Base-by-base conservation (phyloP, 2,797 vertebrate species). In the Mallotus villosus region DNA sequence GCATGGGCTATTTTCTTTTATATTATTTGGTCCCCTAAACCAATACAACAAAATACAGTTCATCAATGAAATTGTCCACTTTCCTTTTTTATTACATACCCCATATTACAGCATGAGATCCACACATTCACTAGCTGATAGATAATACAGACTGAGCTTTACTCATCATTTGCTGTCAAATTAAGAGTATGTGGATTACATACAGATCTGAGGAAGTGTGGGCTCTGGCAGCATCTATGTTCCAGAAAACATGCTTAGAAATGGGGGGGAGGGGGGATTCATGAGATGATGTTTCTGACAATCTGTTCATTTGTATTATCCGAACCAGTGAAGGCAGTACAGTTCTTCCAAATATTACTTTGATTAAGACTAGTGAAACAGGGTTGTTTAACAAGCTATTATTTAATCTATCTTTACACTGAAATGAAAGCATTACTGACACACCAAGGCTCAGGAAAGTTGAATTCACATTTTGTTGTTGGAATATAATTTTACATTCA, bases 221-320 rank as follows among this genome's bases (percentile, higher is more conserved):
- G 46, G 74, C 62, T 59, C 61, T 51, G 37, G 29, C n/a, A 16
- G n/a, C 14, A 21, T 41, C 32, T 29, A 11, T 41, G 4, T 53
- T 55, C 46, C 61, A 63, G 41, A 24, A 5, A 55, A 53, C 19
- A 16, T 19, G 8, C 49, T 22, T 22, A 25, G 41, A 9, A 6
- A 17, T 3, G 63, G 32, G 8, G 37, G 71, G 21, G 41, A 2
- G 41, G 66, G 22, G 75, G 0, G 24, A 68, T 67, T 71, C 61
- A 57, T 24, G 32, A 72, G 68, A 21, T 71, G 41, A 72, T 71
- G 64, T 29, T 71, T 71, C 74, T 68, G 49, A 32, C 78, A 68
- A 81, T 76, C 67, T 46, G 58, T 81, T 76, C 63, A 79, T 75
- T 74, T 78, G 68, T 65, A 83, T 84, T 76, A 78, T 85, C 34